These are phyloP conservation scores for Macropodus opercularis DNA, from an alignment of 2,797 vertebrate genomes.

Conservation along the genomic window DNA sequence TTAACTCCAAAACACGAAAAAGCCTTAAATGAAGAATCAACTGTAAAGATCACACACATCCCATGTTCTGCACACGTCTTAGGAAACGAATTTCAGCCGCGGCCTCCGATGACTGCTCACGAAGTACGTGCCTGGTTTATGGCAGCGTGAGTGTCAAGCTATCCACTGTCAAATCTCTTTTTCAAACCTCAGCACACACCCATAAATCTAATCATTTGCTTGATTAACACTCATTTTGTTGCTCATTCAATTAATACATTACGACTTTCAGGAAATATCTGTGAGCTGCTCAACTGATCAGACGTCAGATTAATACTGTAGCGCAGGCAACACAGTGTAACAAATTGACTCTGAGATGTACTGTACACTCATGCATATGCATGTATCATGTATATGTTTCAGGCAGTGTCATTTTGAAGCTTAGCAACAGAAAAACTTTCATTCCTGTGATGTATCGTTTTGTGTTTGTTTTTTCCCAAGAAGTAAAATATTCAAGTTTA, in stretches of 20 bases:
- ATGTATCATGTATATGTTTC: background rate
- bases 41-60: too few relatives aligned
- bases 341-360: background rate
- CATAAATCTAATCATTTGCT: slow-evolving; percentile 34
- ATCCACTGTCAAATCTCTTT: slow-evolving; percentile 31
- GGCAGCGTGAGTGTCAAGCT: slow-evolving; percentile 3
- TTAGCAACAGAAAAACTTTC: background rate
- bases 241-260: slow-evolving; percentile 6
- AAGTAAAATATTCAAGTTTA: too few relatives aligned
- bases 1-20: too few relatives aligned
- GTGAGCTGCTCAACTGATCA: background rate
- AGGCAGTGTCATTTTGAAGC: too few relatives aligned
- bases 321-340: background rate
- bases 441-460: too few relatives aligned
- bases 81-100: slow-evolving; percentile 18
- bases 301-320: background rate
- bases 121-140: slow-evolving; percentile 29
- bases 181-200: slow-evolving; percentile 27
- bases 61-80: too few relatives aligned
- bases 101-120: slow-evolving; percentile 38
- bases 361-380: background rate
- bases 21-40: too few relatives aligned
- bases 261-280: background rate
- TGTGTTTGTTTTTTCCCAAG: too few relatives aligned
- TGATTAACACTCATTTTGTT: slow-evolving; percentile 21